A percentile compares a stretch with the other conserved stretches of the same genome.
phyloP scores from a whole-genome alignment of 2,888 invertebrate species.

The Rhamphomyia laevipes region DNA sequence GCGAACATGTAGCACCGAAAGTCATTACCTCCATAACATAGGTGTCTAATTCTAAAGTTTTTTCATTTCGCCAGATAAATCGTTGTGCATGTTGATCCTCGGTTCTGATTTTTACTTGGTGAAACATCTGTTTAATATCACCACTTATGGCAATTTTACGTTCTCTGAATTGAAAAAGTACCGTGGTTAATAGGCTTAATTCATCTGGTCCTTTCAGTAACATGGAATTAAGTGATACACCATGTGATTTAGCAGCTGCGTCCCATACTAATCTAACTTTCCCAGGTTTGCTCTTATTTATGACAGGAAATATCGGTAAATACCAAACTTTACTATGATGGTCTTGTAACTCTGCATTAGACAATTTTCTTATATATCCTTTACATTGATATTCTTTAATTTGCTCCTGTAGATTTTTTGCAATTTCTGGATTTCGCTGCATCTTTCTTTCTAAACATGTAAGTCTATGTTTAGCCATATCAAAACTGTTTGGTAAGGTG shows the following conservation, averaged over 20 bases:
- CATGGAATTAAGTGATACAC: constrained; percentile 20
- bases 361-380: constrained; percentile 15
- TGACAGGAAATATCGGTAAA: constrained; percentile 21
- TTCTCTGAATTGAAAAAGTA: constrained; percentile 29
- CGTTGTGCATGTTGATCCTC: constrained; percentile 21
- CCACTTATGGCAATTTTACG: constrained; percentile 24
- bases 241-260: constrained; percentile 22
- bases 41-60: constrained; percentile 10
- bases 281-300: constrained; percentile 20
- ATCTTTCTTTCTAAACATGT: constrained; percentile 16
- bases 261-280: constrained; percentile 24
- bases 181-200: constrained; percentile 22
- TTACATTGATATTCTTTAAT: constrained; percentile 14
- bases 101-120: constrained; percentile 17
- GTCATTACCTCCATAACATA: constrained; percentile 18
- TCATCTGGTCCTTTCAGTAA: constrained; percentile 26
- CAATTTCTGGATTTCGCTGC: constrained; percentile 9
- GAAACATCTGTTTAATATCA: constrained; percentile 23
- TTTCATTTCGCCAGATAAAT: constrained; percentile 18
- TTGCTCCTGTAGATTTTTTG: constrained; percentile 9
- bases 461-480: constrained; percentile 12
- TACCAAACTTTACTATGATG: constrained; percentile 17
- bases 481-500: constrained; percentile 10
- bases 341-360: constrained; percentile 9
- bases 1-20: constrained; percentile 19